Conservation (phyloP, 2,888 invertebrate genomes). For the Eulithis testata region DNA sequence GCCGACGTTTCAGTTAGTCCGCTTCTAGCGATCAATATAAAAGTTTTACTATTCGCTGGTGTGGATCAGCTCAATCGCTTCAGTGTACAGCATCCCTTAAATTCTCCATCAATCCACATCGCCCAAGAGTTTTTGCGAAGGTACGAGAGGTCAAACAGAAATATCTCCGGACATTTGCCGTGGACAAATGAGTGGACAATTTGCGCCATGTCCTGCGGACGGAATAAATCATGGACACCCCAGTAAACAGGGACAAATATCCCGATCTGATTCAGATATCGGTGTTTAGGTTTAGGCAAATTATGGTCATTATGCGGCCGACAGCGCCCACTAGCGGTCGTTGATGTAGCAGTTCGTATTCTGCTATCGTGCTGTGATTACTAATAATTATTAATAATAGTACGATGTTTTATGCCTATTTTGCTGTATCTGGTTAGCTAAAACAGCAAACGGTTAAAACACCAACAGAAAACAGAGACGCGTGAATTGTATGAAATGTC, state of each 20-base stretch:
- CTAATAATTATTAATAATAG: slow-evolving; percentile 5
- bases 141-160: slow-evolving; percentile 51
- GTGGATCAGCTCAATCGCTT: slow-evolving; percentile 1
- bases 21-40: too few species aligned
- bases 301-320: slow-evolving; percentile 35
- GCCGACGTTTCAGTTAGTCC: too few species aligned
- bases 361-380: slow-evolving; percentile 6
- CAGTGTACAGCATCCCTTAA: not conserved
- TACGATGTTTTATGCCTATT: too few species aligned
- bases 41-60: not conserved
- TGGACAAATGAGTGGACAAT: slow-evolving; percentile 67
- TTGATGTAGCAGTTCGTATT: slow-evolving; percentile 3
- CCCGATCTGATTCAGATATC: slow-evolving; percentile 45
- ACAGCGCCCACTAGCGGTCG: not conserved
- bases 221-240: slow-evolving; percentile 64
- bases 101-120: slow-evolving; percentile 20
- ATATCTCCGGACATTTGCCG: slow-evolving; percentile 63
- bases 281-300: slow-evolving; percentile 41
- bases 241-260: slow-evolving; percentile 61
- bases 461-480: too few species aligned
- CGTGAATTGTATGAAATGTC: too few species aligned
- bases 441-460: too few species aligned
- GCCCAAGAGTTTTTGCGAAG: slow-evolving; percentile 18
- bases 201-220: slow-evolving; percentile 58
- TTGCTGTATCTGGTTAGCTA: too few species aligned